These are phyloP conservation scores for Steinernema khuongi DNA, from an alignment of 1,140 invertebrate genomes.

Conservation along the genomic window DNA sequence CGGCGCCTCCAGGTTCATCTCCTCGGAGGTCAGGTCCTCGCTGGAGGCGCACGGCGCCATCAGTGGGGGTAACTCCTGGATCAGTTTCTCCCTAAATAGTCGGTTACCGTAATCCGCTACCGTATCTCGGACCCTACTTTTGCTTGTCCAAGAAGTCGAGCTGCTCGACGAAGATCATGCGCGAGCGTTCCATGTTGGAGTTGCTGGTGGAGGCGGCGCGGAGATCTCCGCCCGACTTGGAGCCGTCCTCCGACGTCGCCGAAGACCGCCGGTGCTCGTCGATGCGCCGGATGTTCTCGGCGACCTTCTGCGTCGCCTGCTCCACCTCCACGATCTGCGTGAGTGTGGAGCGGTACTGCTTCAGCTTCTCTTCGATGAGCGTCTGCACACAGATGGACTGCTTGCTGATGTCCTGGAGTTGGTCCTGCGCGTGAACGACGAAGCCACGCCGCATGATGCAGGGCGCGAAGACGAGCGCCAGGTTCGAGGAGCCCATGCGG, in stretches of 20 bases:
- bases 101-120: neutral
- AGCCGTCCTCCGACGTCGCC: slow-evolving; percentile 22
- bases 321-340: slow-evolving; percentile 83
- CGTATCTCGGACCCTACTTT: slow-evolving; percentile 41
- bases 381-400: slow-evolving; percentile 73
- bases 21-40: slow-evolving; percentile 53
- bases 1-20: slow-evolving; percentile 21
- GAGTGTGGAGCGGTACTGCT: slow-evolving; percentile 72
- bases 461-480: slow-evolving; percentile 90
- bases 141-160: slow-evolving; percentile 57
- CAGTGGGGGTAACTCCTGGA: slow-evolving; percentile 57
- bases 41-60: slow-evolving; percentile 54
- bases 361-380: slow-evolving; percentile 74
- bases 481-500: slow-evolving; percentile 80
- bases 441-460: slow-evolving; percentile 82
- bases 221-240: slow-evolving; percentile 23
- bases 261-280: slow-evolving; percentile 42
- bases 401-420: slow-evolving; percentile 66
- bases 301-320: slow-evolving; percentile 58
- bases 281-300: slow-evolving; percentile 44
- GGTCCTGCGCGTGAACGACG: slow-evolving; percentile 78
- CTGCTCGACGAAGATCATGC: slow-evolving; percentile 55
- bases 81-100: slow-evolving; percentile 49
- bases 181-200: slow-evolving; percentile 45
- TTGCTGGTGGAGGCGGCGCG: neutral